Evolutionary conservation across 2,888 invertebrate genomes (phyloP), one percentile per base, ranked within the genome.

Genomic region (Hydroisotoma schaefferi): DNA sequence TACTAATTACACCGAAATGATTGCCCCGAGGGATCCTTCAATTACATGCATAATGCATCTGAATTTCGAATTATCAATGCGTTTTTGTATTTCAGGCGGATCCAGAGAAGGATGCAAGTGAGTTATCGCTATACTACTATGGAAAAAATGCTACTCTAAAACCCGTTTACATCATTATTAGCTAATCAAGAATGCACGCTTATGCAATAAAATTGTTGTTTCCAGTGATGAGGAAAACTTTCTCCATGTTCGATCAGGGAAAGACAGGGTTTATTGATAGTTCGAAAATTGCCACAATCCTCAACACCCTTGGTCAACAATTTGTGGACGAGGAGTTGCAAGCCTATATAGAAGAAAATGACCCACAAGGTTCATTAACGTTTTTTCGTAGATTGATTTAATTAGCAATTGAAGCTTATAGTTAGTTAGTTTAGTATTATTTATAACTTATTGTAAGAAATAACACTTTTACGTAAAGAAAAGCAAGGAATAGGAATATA

Each of bases 231-330:
- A 88, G 91, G 76, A 93, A 91, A 79, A 93, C 93, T 74, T 94
- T 94, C 83, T 91, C 92, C 80, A 94, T 94, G 94, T 94, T 94
- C 76, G 94, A 94, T 80, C 91, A 92, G 70, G 87, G 88, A 73
- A 94, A 93, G 80, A 85, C 87, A 64, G 94, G 94, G 49, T 90
- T 87, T 79, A 94, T 94, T 71, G 92, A 94, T 73, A 90, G 90
- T 38, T 80, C 87, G 56, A 93, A 94, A 78, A 89, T 94, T 76
- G 87, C 91, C 69, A 93, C 91, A 73, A 93, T 94, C 74, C 80
- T 94, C 67, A 92, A 92, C 78, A 94, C 93, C 59, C 91, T 94
- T 87, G 94, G 94, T 40, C 94, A 94, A 77, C 84, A 93, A 65
- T 94, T 94, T 77, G 94, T 94, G 76, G 93, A 94, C 76, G 84